Evolutionary conservation across 2,888 invertebrate genomes (phyloP).

Genomic region (Drosophila atripex): DNA sequence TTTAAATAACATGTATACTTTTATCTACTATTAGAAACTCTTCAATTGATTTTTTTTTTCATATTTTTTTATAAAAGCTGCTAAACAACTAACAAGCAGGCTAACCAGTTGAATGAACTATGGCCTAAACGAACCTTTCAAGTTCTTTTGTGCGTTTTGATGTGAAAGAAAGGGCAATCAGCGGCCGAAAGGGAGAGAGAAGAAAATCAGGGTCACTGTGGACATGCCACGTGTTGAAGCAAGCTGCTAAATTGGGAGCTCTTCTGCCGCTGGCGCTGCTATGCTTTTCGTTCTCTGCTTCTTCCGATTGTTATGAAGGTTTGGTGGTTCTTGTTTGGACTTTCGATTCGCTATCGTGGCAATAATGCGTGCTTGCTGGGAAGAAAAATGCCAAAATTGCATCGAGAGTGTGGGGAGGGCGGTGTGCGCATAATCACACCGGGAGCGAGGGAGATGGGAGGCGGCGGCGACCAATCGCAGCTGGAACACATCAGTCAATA

Average conservation of each 20-base stretch:
- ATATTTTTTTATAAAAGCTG: no score
- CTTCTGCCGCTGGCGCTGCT: conserved; percentile 11
- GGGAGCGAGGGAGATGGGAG: conserved; percentile 6
- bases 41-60: no score
- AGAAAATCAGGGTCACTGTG: conserved; percentile 45
- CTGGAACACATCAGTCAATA: conserved; percentile 69
- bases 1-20: not conserved
- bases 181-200: conserved; percentile 10
- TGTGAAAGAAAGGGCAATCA: conserved; percentile 15
- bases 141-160: conserved; percentile 15
- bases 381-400: conserved; percentile 33
- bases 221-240: conserved; percentile 68
- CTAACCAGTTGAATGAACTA: conserved; percentile 26
- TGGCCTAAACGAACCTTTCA: not conserved
- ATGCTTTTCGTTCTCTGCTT: no score
- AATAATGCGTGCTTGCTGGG: conserved; percentile 20
- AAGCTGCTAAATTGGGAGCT: conserved; percentile 15
- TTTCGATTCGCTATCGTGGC: conserved; percentile 22
- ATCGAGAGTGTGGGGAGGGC: conserved; percentile 25
- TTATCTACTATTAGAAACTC: no score
- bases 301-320: not conserved
- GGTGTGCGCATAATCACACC: conserved; percentile 63
- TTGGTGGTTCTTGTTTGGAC: conserved; percentile 15
- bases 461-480: conserved; percentile 60
- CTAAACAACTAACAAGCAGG: not conserved